Conservation (phyloP, 2,113 vertebrate genomes). For the Isichthys henryi region DNA sequence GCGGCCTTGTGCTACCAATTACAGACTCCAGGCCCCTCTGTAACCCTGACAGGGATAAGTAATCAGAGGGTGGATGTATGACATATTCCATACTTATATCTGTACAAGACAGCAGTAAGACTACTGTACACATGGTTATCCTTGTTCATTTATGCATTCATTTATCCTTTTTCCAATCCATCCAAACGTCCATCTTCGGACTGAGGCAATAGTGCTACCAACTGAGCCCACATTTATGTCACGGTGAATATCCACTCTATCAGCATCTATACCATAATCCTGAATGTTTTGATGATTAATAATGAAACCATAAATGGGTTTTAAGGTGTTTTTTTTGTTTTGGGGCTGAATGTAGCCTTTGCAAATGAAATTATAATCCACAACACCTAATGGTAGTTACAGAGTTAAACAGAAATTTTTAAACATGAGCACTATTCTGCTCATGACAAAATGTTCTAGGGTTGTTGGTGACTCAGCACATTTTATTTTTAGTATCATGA, state of each 20-base stretch:
- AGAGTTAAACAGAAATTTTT: not conserved
- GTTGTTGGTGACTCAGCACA: not conserved
- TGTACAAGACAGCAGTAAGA: not conserved
- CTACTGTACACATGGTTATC: not conserved
- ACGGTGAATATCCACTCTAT: not conserved
- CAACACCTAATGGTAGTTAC: not conserved
- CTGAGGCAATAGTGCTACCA: not conserved
- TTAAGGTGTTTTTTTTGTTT: not conserved
- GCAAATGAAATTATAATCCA: not conserved
- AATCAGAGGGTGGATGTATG: not conserved
- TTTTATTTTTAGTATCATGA: not conserved
- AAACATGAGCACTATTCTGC: too few relatives aligned
- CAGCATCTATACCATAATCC: not conserved
- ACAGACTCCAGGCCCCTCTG: not conserved
- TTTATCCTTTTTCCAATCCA: not conserved
- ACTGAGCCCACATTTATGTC: not conserved
- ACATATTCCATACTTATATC: not conserved
- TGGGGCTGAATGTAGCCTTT: not conserved
- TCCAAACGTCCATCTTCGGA: not conserved
- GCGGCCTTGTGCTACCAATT: not conserved
- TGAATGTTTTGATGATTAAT: not conserved
- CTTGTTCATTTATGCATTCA: not conserved
- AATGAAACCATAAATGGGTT: not conserved
- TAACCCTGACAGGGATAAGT: not conserved
- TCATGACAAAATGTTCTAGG: not conserved